Percentiles rank a stretch among this genome's conserved stretches.
Evolutionary conservation across 2,113 vertebrate species (phyloP).

Genomic region (Caloenas nicobarica): DNA sequence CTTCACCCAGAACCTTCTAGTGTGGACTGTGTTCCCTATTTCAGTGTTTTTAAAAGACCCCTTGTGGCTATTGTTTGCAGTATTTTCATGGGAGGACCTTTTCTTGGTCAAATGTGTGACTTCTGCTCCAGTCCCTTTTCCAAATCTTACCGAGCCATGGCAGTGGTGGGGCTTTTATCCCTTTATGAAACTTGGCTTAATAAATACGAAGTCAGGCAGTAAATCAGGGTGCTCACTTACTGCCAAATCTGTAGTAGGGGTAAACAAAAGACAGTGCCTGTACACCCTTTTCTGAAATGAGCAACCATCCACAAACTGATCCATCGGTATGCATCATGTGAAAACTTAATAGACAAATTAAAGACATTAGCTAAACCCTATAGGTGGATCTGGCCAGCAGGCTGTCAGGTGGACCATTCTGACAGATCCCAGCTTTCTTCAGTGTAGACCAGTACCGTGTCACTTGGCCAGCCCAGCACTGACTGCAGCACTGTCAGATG

Average conservation of each 20-base stretch:
- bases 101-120: background rate
- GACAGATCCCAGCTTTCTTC: background rate
- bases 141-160: background rate
- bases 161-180: background rate
- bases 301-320: background rate
- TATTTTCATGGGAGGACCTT: background rate
- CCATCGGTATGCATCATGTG: background rate
- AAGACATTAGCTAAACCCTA: background rate
- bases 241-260: background rate
- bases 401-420: background rate
- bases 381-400: background rate
- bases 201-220: background rate
- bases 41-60: background rate
- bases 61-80: background rate
- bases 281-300: background rate
- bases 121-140: background rate
- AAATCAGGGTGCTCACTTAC: background rate
- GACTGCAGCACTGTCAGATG: background rate
- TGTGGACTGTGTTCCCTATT: background rate
- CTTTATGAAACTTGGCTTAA: background rate
- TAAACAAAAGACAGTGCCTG: background rate
- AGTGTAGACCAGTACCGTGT: rapidly evolving
- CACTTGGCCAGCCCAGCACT: background rate
- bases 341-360: background rate
- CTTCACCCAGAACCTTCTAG: background rate